Conservation (phyloP, 2,113 vertebrate genomes). For the Lanius collurio region DNA sequence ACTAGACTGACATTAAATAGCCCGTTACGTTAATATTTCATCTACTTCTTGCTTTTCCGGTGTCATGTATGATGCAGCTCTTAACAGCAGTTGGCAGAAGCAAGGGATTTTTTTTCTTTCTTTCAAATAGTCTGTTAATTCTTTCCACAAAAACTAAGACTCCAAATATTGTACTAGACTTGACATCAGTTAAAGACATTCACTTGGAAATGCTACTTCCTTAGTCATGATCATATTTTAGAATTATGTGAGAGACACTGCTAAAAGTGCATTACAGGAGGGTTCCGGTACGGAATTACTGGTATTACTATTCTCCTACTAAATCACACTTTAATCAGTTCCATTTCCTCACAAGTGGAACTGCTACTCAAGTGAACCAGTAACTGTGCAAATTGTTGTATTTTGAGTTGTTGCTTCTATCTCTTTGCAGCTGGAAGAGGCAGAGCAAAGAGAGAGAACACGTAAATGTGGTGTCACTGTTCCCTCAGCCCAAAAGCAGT, state of each 20-base stretch:
- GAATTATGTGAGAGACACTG: neutral
- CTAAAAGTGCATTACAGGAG: neutral
- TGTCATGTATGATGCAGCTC: neutral
- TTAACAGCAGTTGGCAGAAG: neutral
- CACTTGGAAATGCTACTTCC: neutral
- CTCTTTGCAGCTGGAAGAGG: neutral
- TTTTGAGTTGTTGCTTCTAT: neutral
- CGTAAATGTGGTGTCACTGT: rapidly evolving
- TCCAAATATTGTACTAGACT: neutral
- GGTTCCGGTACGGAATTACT: neutral
- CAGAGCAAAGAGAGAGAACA: neutral
- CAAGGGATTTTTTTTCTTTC: neutral
- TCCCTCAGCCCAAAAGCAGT: neutral
- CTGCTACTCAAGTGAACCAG: neutral
- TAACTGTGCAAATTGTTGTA: neutral
- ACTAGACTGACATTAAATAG: neutral
- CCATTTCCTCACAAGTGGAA: neutral
- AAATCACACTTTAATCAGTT: neutral
- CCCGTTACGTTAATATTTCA: neutral
- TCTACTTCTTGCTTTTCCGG: neutral
- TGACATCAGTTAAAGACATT: neutral
- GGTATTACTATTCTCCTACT: neutral
- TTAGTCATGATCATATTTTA: neutral
- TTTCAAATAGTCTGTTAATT: neutral
- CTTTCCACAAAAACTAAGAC: neutral